Evolutionary conservation across 2,888 invertebrate genomes (phyloP).

Genomic region (Rosalia funebris): DNA sequence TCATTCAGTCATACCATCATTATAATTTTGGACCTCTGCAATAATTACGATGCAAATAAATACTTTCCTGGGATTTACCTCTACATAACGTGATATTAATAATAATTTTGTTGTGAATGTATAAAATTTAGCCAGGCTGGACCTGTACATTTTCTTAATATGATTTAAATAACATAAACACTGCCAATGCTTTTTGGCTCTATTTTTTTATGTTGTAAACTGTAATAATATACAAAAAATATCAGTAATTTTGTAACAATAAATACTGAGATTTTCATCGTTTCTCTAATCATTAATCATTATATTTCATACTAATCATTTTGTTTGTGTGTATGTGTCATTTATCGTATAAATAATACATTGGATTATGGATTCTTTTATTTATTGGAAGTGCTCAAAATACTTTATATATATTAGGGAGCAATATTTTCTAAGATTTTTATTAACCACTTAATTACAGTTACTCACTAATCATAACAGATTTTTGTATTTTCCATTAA

Average conservation of each 20-base stretch:
- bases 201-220: constrained; percentile 5
- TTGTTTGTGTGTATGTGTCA: no score
- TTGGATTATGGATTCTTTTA: constrained; percentile 4
- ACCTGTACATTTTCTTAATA: not conserved
- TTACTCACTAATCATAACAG: constrained; percentile 22
- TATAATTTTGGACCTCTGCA: no score
- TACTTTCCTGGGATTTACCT: constrained; percentile 7
- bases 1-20: no score
- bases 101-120: constrained; percentile 12
- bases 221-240: no score
- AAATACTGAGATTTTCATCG: no score
- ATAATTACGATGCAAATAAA: no score
- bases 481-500: constrained; percentile 40
- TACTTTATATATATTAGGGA: constrained; percentile 47
- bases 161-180: constrained; percentile 22
- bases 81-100: constrained; percentile 3
- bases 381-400: constrained; percentile 41
- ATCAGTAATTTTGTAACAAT: no score
- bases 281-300: no score
- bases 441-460: constrained; percentile 32
- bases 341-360: not conserved
- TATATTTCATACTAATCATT: no score
- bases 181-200: constrained; percentile 33
- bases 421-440: constrained; percentile 47
- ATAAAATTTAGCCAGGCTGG: constrained; percentile 20